Evolutionary conservation across 2,888 invertebrate genomes (phyloP).

Genomic region (Galerucella calmariensis): DNA sequence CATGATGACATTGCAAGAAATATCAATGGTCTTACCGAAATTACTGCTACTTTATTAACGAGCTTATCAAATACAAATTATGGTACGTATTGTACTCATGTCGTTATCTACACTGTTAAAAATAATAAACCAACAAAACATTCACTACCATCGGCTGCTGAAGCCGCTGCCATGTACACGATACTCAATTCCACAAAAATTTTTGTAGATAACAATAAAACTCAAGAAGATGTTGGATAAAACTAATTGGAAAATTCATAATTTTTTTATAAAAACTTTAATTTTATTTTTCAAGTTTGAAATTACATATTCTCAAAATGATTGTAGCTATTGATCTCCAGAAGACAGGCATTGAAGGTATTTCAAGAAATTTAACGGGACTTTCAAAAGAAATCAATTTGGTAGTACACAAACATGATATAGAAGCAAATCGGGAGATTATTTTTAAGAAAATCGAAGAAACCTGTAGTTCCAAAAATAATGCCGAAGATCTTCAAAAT

Average conservation of each 20-base stretch:
- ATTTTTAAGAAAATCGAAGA: conserved; percentile 1
- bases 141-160: no score
- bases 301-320: background rate
- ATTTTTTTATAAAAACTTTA: no score
- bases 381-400: background rate
- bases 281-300: background rate
- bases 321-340: conserved; percentile 1
- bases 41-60: conserved; percentile 71
- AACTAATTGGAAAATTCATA: no score
- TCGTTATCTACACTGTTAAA: background rate
- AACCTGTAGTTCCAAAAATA: background rate
- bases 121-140: background rate
- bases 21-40: conserved; percentile 62
- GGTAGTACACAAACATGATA: background rate
- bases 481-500: conserved; percentile 1
- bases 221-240: no score
- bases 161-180: no score
- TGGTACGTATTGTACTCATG: background rate
- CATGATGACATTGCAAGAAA: conserved; percentile 53
- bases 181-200: no score
- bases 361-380: background rate
- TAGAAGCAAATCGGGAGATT: background rate
- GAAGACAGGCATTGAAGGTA: background rate
- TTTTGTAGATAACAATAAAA: no score
- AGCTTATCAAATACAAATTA: conserved; percentile 59